Evolutionary conservation across 2,797 vertebrate genomes (phyloP).

Genomic region (Pipistrellus nathusii): DNA sequence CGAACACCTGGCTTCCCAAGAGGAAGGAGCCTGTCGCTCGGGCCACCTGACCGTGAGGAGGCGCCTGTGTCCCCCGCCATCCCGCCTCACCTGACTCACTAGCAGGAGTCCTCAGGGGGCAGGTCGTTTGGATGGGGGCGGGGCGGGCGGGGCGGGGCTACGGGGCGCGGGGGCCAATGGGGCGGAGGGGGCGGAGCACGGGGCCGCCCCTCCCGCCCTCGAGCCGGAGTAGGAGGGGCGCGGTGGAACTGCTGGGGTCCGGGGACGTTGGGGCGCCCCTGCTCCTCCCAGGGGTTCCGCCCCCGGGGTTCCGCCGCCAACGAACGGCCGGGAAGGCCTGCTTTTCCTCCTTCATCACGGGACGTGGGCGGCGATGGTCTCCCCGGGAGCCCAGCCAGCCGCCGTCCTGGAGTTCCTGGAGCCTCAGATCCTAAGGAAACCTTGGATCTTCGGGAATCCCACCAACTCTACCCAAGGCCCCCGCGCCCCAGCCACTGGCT

Average conservation of each 20-base stretch:
- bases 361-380: background rate
- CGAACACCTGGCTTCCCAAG: background rate
- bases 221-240: background rate
- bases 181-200: rapidly evolving
- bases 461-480: background rate
- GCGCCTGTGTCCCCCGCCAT: too few relatives aligned
- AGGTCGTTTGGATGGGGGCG: background rate
- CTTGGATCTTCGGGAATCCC: background rate
- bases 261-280: background rate
- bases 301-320: background rate
- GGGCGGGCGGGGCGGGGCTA: background rate
- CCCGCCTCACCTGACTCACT: background rate
- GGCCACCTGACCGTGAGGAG: background rate
- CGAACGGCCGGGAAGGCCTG: background rate
- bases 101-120: background rate
- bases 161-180: background rate
- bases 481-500: background rate
- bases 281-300: background rate
- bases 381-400: background rate
- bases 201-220: background rate
- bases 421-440: background rate
- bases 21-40: background rate
- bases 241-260: background rate
- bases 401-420: background rate
- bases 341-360: background rate